Base-by-base conservation (phyloP, 2,113 vertebrate species). In the Callionymus lyra region DNA sequence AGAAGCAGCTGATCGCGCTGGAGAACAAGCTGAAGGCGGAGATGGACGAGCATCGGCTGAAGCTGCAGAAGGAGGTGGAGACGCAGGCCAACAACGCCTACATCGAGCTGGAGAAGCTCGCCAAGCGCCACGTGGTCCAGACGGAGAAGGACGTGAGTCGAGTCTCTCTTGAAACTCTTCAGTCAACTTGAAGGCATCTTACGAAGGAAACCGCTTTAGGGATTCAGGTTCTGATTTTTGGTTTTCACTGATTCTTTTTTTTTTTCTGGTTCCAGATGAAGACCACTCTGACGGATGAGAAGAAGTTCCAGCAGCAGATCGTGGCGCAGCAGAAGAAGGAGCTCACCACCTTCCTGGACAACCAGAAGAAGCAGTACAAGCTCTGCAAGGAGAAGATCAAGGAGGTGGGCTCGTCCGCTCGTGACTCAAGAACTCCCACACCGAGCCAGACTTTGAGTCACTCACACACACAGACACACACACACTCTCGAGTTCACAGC, bases 351-450 rank as follows among this genome's bases (percentile, higher is more conserved):
- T 99, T 99, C 81, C 87, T 97, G 84, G 94, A 99, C 83, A 95
- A 88, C 86, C 95, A 99, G 81, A 97, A 95, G 87, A 95, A 92
- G 76, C 94, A 98, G 83, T 99, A 99, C 84, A 99, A 98, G 78
- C 89, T 99, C 83, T 97, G 94, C 87, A 99, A 99, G 80, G 95
- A 98, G 84, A 98, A 99, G 84, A 98, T 99, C 77, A 99, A 98
- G 88, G 95, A 99, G 92, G 95, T 86, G 41, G 15, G 73, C 31
- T 1, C 9, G 15, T 39, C 4, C 16, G 1, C 16, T 40, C 8
- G 16, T 16, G 18, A 10, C 6, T 40, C 16, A 10, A 13, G 9
- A 39, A 15, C 6, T 4, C 14, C 4, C 14, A 2, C 12, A 36
- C 6, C 12, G 13, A 36, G 10, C 34, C 34, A 6, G 13, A 36